Base-by-base conservation (phyloP, 2,888 invertebrate genomes). In the Eristalis intricaria region DNA sequence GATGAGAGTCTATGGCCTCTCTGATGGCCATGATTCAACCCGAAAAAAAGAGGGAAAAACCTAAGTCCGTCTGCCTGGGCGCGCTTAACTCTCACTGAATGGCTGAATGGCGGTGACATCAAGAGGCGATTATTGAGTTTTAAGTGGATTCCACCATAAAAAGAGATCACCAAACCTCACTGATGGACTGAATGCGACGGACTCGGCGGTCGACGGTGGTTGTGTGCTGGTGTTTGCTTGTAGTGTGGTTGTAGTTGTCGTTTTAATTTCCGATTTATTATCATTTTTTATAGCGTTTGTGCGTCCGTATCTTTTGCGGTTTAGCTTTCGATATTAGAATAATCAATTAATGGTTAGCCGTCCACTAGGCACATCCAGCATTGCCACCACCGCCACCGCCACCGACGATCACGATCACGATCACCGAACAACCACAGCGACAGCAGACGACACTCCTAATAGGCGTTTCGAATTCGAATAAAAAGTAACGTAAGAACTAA, bases 231-330 rank as follows among this genome's bases (percentile, higher is more conserved):
- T 79, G 78, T 78, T 70, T 77, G 66, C 77, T 70, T 78, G 78
- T 78, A 56, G 78, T 79, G 79, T 68, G 75, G 79, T 87, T 79
- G 86, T 83, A 83, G 83, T 83, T 87, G 87, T 84, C 87, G 84
- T 87, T 87, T 87, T 87, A 87, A 87, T 87, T 87, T 84, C 87
- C 87, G 75, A 87, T 87, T 87, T 84, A 87, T 79, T 87, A 84
- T 87, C 84, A 71, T 75, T 76, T 87, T 76, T 79, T 80, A 82
- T 78, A 32, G 65, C 60, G 58, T 66, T 66, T 66, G 58, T 64
- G 70, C 66, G 22, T 60, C 66, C 68, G 66, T 81, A 78, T 83
- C 84, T 84, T 78, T 83, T 84, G 87, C 76, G 79, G 71, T 84
- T 79, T 79, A 73, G 63, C 79, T 76, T 82, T 76, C 75, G 66